Conservation (phyloP, 2,113 vertebrate species). For the Charina bottae region DNA sequence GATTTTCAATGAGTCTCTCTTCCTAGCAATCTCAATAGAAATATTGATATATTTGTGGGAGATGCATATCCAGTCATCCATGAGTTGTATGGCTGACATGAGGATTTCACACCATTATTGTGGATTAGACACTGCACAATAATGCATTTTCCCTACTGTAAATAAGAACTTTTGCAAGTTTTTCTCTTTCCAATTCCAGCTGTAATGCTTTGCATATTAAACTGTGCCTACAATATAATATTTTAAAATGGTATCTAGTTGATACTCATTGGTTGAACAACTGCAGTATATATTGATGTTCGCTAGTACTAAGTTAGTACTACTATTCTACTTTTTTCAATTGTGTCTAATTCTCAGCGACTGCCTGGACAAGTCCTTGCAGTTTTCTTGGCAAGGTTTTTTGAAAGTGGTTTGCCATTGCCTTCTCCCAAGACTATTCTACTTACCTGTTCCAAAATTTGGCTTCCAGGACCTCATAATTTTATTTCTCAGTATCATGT, state of each 20-base stretch:
- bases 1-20: accelerated
- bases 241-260: neutral
- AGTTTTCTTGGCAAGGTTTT: too few relatives aligned
- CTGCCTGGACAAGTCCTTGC: too few relatives aligned
- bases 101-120: neutral
- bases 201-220: neutral
- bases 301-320: too few relatives aligned
- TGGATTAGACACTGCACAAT: neutral
- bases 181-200: neutral
- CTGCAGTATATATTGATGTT: neutral
- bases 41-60: neutral
- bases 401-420: too few relatives aligned
- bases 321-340: too few relatives aligned
- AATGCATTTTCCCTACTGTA: neutral
- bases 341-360: too few relatives aligned
- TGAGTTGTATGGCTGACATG: accelerated
- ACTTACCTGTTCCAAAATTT: too few relatives aligned
- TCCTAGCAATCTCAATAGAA: neutral
- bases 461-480: too few relatives aligned
- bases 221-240: neutral
- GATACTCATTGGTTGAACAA: neutral
- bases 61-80: neutral
- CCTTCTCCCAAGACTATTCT: too few relatives aligned
- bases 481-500: too few relatives aligned
- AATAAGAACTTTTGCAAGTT: neutral